Conservation (phyloP, 2,113 vertebrate species). For the Petromus typicus region DNA sequence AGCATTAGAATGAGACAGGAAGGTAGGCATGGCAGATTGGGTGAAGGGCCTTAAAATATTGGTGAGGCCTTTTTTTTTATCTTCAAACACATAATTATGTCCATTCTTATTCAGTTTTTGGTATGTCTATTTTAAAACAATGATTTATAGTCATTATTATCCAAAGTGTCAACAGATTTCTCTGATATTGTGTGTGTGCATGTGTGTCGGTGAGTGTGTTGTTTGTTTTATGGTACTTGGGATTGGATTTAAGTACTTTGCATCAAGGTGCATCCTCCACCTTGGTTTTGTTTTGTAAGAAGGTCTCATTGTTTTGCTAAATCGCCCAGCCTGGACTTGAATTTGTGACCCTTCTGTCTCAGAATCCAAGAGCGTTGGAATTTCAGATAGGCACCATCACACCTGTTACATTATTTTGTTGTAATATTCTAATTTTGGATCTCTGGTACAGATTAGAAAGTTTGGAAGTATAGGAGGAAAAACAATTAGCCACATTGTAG, state of each 20-base stretch:
- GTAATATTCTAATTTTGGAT: conserved; percentile 1
- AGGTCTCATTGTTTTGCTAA: background rate
- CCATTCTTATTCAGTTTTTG: background rate
- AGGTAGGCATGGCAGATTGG: background rate
- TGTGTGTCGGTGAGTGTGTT: background rate
- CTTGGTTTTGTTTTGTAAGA: background rate
- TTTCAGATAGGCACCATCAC: background rate
- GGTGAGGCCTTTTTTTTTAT: background rate
- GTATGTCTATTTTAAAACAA: background rate
- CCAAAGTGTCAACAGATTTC: background rate
- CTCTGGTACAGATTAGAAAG: background rate
- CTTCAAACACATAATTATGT: background rate
- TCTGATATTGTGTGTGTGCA: background rate
- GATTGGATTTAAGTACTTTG: background rate
- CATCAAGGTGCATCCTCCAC: background rate
- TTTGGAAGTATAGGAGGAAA: background rate
- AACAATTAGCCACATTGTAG: background rate
- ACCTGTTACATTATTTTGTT: background rate
- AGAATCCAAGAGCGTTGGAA: background rate
- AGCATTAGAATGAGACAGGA: background rate
- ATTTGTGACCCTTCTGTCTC: background rate
- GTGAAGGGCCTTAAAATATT: background rate
- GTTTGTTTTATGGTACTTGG: background rate
- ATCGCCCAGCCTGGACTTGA: background rate
- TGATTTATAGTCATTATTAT: background rate